Conservation (phyloP, 2,888 invertebrate genomes). For the Dugesia japonica region DNA sequence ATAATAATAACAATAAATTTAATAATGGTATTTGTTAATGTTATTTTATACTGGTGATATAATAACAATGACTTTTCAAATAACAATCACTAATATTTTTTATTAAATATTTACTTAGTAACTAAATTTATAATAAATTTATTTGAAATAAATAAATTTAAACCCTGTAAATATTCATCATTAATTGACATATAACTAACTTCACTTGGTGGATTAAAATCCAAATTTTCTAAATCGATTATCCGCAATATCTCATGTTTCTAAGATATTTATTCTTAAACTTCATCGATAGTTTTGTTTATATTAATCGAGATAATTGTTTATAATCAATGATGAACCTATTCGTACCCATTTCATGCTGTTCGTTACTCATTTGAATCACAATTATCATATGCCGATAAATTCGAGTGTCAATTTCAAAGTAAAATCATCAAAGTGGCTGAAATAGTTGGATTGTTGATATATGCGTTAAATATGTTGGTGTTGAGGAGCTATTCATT, state of each 20-base stretch:
- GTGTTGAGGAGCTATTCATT: constrained; percentile 13
- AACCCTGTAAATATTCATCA: too few relatives aligned
- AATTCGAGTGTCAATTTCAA: constrained; percentile 20
- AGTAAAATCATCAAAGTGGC: constrained; percentile 20
- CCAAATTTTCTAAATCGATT: neutral
- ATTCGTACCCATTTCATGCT: constrained; percentile 13
- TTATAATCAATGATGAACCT: neutral
- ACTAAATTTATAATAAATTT: too few relatives aligned
- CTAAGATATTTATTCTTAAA: constrained; percentile 13
- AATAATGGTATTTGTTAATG: too few relatives aligned
- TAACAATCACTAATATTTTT: too few relatives aligned
- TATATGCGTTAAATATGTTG: constrained; percentile 14
- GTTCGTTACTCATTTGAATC: constrained; percentile 20
- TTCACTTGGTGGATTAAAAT: neutral
- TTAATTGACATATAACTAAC: neutral
- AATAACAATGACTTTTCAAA: too few relatives aligned
- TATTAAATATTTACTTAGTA: neutral
- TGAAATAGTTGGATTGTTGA: constrained; percentile 14
- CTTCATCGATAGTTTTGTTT: constrained; percentile 20
- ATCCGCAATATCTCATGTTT: neutral
- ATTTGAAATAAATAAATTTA: neutral
- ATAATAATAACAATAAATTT: too few relatives aligned
- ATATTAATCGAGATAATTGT: constrained; percentile 14
- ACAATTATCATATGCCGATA: constrained; percentile 16
- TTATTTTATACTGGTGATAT: too few relatives aligned